phyloP scores from a whole-genome alignment of 2,113 vertebrate species.

The Petromus typicus region DNA sequence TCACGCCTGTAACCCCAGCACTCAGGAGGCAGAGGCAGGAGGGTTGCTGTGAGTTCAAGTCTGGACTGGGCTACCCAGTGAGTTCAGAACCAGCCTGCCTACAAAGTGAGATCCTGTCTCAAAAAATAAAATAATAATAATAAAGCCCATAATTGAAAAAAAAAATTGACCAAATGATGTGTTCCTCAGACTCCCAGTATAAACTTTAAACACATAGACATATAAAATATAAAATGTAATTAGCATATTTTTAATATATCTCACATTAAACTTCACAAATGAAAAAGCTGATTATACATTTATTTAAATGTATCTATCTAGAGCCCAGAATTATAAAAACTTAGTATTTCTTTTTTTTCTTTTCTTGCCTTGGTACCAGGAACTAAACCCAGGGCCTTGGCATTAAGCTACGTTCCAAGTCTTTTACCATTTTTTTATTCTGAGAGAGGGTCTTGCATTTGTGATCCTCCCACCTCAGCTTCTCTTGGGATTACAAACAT shows the following conservation, averaged over 20 bases:
- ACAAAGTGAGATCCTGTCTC: too few relatives aligned
- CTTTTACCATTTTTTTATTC: neutral
- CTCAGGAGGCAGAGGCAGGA: too few relatives aligned
- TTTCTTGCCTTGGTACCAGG: neutral
- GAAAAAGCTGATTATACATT: conserved; percentile 8
- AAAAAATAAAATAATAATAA: too few relatives aligned
- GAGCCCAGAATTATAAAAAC: conserved; percentile 27
- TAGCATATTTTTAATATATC: conserved; percentile 5
- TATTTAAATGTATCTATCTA: conserved; percentile 37
- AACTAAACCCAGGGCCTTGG: neutral
- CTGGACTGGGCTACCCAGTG: too few relatives aligned
- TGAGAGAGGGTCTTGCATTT: neutral
- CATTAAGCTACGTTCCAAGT: neutral
- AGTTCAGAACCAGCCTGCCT: too few relatives aligned
- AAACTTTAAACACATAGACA: neutral
- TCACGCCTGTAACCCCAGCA: too few relatives aligned
- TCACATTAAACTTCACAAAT: conserved; percentile 46
- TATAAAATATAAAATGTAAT: neutral
- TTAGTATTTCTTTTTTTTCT: neutral
- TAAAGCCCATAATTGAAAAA: too few relatives aligned
- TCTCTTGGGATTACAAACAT: neutral
- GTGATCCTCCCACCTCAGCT: neutral
- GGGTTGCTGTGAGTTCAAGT: too few relatives aligned
- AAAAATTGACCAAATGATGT: neutral
- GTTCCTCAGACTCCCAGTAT: neutral